phyloP scores from a whole-genome alignment of 1,140 invertebrate genomes.

The Teleogryllus occipitalis region DNA sequence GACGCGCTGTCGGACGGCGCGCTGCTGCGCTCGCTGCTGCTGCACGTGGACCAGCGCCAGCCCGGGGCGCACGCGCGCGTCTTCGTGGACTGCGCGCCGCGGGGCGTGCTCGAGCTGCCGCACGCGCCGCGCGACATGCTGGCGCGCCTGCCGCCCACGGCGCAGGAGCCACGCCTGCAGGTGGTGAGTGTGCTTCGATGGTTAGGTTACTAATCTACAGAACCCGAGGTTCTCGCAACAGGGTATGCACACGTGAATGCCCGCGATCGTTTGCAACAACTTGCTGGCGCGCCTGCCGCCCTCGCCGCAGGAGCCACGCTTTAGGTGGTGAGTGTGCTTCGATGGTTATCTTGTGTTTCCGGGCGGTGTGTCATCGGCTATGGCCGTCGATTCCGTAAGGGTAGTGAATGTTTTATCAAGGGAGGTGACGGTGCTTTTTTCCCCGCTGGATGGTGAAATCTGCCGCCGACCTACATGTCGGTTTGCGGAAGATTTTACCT shows the following conservation, averaged over 20 bases:
- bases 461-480: too few relatives aligned
- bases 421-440: too few relatives aligned
- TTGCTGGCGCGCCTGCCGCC: slow-evolving; percentile 37
- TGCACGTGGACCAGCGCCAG: slow-evolving; percentile 45
- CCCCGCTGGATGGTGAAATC: too few relatives aligned
- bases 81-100: slow-evolving; percentile 48
- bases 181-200: slow-evolving; percentile 20
- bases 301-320: slow-evolving; percentile 17
- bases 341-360: too few relatives aligned
- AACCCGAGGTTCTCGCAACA: too few relatives aligned
- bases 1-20: slow-evolving; percentile 41
- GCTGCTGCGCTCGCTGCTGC: slow-evolving; percentile 42
- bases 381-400: too few relatives aligned
- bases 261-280: too few relatives aligned
- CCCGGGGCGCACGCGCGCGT: slow-evolving; percentile 43
- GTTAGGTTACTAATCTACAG: too few relatives aligned
- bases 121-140: slow-evolving; percentile 43
- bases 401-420: too few relatives aligned
- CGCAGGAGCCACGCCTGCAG: slow-evolving; percentile 15
- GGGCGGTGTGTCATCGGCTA: too few relatives aligned
- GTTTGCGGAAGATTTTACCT: too few relatives aligned
- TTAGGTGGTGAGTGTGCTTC: slow-evolving; percentile 20
- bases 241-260: too few relatives aligned
- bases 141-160: slow-evolving; percentile 26
- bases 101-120: slow-evolving; percentile 42